phyloP scores from a whole-genome alignment of 2,888 invertebrate genomes.

The Ormyrus nitidulus region DNA sequence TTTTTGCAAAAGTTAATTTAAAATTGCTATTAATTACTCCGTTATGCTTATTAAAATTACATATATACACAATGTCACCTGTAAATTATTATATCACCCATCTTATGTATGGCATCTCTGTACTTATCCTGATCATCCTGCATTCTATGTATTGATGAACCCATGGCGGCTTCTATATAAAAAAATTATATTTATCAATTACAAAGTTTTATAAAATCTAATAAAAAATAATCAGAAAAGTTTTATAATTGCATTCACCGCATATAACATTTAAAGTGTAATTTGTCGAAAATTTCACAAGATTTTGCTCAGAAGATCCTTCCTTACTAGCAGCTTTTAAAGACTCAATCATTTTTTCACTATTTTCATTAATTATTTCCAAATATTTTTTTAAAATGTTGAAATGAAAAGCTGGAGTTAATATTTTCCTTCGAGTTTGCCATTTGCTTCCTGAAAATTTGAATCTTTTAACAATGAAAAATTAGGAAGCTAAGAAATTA shows the following conservation, averaged over 20 bases:
- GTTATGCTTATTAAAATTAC: neutral
- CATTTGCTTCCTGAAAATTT: slow-evolving; percentile 77
- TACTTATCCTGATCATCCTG: slow-evolving; percentile 77
- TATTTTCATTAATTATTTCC: slow-evolving; percentile 74
- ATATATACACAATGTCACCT: slow-evolving; percentile 59
- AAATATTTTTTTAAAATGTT: slow-evolving; percentile 77
- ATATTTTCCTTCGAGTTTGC: slow-evolving; percentile 79
- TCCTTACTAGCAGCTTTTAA: slow-evolving; percentile 62
- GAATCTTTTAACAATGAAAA: neutral
- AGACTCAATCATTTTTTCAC: slow-evolving; percentile 68
- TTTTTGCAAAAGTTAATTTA: too few species aligned
- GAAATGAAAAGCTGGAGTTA: slow-evolving; percentile 83
- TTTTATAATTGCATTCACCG: slow-evolving; percentile 75
- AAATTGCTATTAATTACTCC: too few species aligned
- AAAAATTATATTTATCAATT: slow-evolving; percentile 4
- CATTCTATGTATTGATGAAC: slow-evolving; percentile 78
- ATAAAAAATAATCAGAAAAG: neutral
- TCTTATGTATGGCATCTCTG: slow-evolving; percentile 77
- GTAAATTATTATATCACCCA: slow-evolving; percentile 70
- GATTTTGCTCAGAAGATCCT: slow-evolving; percentile 67
- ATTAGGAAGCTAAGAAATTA: neutral
- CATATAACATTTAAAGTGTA: slow-evolving; percentile 83
- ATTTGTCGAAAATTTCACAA: slow-evolving; percentile 79
- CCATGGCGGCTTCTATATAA: slow-evolving; percentile 82
- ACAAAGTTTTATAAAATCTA: too few species aligned